Percentiles rank a stretch among this genome's conserved stretches.
These are phyloP conservation scores for Andrena bicolor DNA, from an alignment of 2,888 invertebrate species.

Conservation along the genomic window DNA sequence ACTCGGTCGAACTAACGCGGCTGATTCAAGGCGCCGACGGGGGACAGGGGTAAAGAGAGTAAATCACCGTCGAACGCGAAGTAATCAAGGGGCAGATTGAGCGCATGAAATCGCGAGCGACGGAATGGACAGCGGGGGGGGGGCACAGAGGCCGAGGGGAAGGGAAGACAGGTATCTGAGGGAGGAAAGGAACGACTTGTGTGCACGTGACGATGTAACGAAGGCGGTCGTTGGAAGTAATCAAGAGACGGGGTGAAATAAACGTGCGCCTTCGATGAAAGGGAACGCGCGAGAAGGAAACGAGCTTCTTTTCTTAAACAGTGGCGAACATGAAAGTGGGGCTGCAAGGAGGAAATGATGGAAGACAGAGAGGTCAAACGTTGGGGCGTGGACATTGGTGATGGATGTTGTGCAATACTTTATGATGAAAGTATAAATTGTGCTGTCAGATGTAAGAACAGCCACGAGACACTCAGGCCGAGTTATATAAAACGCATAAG, in stretches of 20 bases:
- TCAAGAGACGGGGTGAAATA: slow-evolving; percentile 45
- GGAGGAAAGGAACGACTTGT: slow-evolving; percentile 14
- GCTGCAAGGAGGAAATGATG: slow-evolving; percentile 12
- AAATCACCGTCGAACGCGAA: slow-evolving; percentile 37
- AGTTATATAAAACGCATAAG: no score
- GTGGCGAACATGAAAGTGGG: slow-evolving; percentile 2
- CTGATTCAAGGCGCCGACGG: slow-evolving; percentile 12
- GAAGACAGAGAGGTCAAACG: slow-evolving; percentile 6
- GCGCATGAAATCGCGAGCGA: slow-evolving; percentile 33
- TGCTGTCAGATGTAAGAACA: no score
- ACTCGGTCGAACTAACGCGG: slow-evolving; percentile 23
- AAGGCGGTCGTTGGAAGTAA: slow-evolving; percentile 47
- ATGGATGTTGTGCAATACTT: no score
- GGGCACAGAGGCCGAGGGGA: slow-evolving; percentile 12
- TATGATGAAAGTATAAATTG: no score
- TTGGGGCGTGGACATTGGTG: background rate
- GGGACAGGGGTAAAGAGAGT: background rate
- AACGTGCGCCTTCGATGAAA: slow-evolving; percentile 47
- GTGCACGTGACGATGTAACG: slow-evolving; percentile 47
- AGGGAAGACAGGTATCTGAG: slow-evolving; percentile 2
- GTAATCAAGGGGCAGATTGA: slow-evolving; percentile 56
- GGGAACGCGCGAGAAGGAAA: slow-evolving; percentile 9
- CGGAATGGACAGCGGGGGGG: slow-evolving; percentile 15
- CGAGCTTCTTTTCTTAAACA: slow-evolving; percentile 14
- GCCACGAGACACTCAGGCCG: no score